phyloP scores from a whole-genome alignment of 2,797 vertebrate species.

The Gymnoscopelus microlampas region DNA sequence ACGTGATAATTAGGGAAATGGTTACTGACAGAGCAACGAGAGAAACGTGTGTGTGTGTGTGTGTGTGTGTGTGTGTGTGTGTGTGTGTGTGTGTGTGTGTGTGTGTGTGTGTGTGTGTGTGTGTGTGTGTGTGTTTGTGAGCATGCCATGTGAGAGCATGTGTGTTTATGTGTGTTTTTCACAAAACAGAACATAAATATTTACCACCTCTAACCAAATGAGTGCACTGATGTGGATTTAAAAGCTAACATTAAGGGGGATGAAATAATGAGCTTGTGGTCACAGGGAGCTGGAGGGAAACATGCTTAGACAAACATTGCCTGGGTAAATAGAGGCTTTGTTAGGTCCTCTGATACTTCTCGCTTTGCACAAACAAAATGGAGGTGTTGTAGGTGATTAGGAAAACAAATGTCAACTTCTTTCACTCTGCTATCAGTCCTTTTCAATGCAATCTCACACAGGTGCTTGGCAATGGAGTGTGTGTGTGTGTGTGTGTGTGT shows the following conservation, averaged over 20 bases:
- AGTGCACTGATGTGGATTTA: conserved; percentile 71
- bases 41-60: background rate
- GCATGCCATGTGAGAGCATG: conserved; percentile 15
- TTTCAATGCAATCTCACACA: conserved; percentile 58
- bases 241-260: conserved; percentile 65
- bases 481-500: conserved; percentile 9
- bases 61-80: conserved; percentile 1
- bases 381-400: conserved; percentile 69
- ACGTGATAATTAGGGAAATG: conserved; percentile 13
- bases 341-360: conserved; percentile 63
- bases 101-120: conserved; percentile 22
- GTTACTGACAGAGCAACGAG: conserved; percentile 22
- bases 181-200: conserved; percentile 62
- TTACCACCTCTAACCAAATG: conserved; percentile 68
- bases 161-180: conserved; percentile 8
- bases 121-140: conserved; percentile 10
- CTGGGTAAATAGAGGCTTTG: conserved; percentile 72
- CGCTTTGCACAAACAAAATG: conserved; percentile 67
- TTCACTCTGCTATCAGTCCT: conserved; percentile 67
- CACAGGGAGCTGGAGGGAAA: conserved; percentile 65
- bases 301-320: conserved; percentile 67
- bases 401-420: conserved; percentile 78
- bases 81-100: conserved; percentile 14
- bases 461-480: conserved; percentile 39
- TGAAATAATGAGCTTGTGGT: conserved; percentile 75